phyloP scores from a whole-genome alignment of 64 coral and sea anemone genomes.

The Acropora yongei region DNA sequence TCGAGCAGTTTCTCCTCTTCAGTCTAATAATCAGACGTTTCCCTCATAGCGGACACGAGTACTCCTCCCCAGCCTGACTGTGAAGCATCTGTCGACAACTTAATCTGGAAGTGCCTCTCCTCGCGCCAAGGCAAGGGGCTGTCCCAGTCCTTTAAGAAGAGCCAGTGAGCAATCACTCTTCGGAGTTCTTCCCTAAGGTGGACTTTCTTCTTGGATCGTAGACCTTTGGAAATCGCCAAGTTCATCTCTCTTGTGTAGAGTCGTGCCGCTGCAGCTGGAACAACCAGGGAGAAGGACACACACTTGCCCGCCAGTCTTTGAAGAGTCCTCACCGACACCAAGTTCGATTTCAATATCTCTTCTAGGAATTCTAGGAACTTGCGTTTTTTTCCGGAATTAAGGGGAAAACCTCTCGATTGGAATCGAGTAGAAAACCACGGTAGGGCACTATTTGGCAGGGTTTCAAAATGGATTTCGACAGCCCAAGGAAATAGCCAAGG shows the following conservation, averaged over 20 bases:
- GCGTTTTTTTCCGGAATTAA: constrained; percentile 51
- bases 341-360: constrained; percentile 12
- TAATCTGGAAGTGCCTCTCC: constrained; percentile 55
- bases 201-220: neutral
- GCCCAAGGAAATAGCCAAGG: constrained; percentile 62
- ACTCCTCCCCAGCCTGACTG: constrained; percentile 50
- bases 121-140: constrained; percentile 57
- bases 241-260: constrained; percentile 69
- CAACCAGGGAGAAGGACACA: constrained; percentile 64
- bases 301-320: neutral
- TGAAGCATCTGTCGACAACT: constrained; percentile 61
- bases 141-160: constrained; percentile 56
- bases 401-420: constrained; percentile 34
- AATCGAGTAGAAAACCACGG: constrained; percentile 52
- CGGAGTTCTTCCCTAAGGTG: constrained; percentile 2
- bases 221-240: constrained; percentile 50
- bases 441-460: constrained; percentile 41
- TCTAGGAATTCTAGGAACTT: constrained; percentile 50
- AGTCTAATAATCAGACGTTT: constrained; percentile 30
- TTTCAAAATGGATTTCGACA: constrained; percentile 55
- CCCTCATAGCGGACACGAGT: neutral
- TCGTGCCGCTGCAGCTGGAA: constrained; percentile 37
- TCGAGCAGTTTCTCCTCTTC: neutral
- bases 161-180: constrained; percentile 57
- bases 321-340: too few species aligned